Percentiles rank a stretch among this genome's conserved stretches.
Evolutionary conservation across 2,113 vertebrate genomes (phyloP).

Genomic region (Lophotis ruficrista): DNA sequence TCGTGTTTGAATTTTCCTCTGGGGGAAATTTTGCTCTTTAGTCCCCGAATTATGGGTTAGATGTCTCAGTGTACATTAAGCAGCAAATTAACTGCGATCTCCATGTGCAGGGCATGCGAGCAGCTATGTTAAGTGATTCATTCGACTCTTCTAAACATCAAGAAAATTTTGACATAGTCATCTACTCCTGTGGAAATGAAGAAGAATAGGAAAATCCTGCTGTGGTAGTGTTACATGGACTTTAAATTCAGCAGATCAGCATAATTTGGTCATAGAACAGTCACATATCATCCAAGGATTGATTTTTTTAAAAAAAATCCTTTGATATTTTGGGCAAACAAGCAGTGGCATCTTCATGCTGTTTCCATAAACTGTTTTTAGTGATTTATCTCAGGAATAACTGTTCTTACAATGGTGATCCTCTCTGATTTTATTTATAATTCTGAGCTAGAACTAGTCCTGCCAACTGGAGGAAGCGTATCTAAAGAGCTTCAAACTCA

Average conservation of each 20-base stretch:
- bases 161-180: not conserved
- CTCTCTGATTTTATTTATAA: not conserved
- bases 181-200: not conserved
- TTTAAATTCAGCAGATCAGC: not conserved
- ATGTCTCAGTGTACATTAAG: not conserved
- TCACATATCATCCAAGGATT: rapidly evolving
- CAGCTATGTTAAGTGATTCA: not conserved
- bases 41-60: not conserved
- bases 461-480: not conserved
- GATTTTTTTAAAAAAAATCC: not conserved
- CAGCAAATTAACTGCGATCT: not conserved
- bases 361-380: not conserved
- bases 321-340: not conserved
- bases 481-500: not conserved
- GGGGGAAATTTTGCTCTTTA: not conserved
- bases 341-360: not conserved
- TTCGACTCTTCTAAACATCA: not conserved
- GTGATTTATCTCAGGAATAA: not conserved
- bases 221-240: rapidly evolving
- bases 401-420: not conserved
- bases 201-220: not conserved
- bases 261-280: not conserved
- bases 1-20: not conserved
- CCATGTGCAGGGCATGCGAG: not conserved
- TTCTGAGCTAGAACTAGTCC: not conserved